These are phyloP conservation scores for Drosophila vallismaia DNA, from an alignment of 2,888 invertebrate genomes.

Conservation along the genomic window DNA sequence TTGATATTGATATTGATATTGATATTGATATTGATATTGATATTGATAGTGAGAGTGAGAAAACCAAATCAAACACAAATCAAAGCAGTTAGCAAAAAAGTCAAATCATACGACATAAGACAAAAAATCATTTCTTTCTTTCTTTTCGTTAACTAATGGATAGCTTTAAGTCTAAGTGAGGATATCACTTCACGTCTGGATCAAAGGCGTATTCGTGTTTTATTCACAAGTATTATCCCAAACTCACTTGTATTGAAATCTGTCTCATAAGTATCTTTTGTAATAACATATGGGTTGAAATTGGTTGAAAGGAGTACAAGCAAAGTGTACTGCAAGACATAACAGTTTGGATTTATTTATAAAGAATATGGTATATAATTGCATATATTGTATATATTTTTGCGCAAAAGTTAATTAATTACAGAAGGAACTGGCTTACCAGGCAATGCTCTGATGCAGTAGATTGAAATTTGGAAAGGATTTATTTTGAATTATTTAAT, in stretches of 20 bases:
- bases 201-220: conserved; percentile 34
- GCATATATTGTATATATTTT: conserved; percentile 32
- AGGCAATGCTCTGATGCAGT: conserved; percentile 4
- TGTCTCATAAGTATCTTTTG: conserved; percentile 83
- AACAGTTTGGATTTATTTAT: conserved; percentile 33
- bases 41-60: conserved; percentile 32
- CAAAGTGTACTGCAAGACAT: conserved; percentile 51
- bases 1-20: conserved; percentile 17
- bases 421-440: conserved; percentile 25
- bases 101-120: conserved; percentile 63
- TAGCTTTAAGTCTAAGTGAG: conserved; percentile 52
- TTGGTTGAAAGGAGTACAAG: conserved; percentile 60
- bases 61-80: conserved; percentile 60
- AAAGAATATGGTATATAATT: conserved; percentile 28
- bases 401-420: conserved; percentile 39
- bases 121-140: conserved; percentile 68
- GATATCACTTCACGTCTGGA: conserved; percentile 45
- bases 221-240: conserved; percentile 82
- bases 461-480: conserved; percentile 6
- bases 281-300: conserved; percentile 67
- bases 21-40: conserved; percentile 20
- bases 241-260: conserved; percentile 83
- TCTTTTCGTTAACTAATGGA: conserved; percentile 43
- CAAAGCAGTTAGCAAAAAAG: conserved; percentile 66
- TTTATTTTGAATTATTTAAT: conserved; percentile 2